phyloP scores from a whole-genome alignment of 2,797 vertebrate genomes.

The Remorina albescens region DNA sequence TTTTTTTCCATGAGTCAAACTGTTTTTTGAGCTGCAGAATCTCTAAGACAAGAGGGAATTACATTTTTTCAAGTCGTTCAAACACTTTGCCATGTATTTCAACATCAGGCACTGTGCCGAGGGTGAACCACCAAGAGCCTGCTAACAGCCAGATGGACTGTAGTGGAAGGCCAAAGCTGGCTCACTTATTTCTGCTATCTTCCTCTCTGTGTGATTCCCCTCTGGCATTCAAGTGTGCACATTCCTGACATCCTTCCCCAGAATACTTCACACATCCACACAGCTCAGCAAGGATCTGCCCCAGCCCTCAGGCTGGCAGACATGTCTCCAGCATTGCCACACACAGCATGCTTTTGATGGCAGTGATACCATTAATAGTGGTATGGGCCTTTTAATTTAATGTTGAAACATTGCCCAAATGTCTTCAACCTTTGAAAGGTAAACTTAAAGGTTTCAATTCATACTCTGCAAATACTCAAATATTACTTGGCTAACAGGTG shows the following conservation, averaged over 20 bases:
- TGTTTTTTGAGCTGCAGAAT: conserved; percentile 31
- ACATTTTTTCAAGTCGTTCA: conserved; percentile 47
- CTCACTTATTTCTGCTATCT: conserved; percentile 27
- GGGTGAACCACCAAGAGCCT: conserved; percentile 52
- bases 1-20: conserved; percentile 10
- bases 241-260: conserved; percentile 65
- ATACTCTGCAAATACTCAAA: background rate
- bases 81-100: conserved; percentile 55
- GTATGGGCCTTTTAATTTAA: background rate
- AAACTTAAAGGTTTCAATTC: background rate
- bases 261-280: conserved; percentile 61
- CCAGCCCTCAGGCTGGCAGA: conserved; percentile 29
- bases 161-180: conserved; percentile 31
- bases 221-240: conserved; percentile 38
- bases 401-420: background rate
- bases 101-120: conserved; percentile 53
- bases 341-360: conserved; percentile 27
- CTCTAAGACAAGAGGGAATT: conserved; percentile 36
- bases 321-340: conserved; percentile 28
- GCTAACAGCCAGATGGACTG: conserved; percentile 28
- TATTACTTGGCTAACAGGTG: background rate
- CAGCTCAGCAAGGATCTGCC: conserved; percentile 50
- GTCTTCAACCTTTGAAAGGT: background rate
- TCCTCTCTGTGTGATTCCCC: conserved; percentile 29
- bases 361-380: background rate